These are phyloP conservation scores for Oligia strigilis DNA, from an alignment of 2,888 invertebrate species.

Conservation along the genomic window DNA sequence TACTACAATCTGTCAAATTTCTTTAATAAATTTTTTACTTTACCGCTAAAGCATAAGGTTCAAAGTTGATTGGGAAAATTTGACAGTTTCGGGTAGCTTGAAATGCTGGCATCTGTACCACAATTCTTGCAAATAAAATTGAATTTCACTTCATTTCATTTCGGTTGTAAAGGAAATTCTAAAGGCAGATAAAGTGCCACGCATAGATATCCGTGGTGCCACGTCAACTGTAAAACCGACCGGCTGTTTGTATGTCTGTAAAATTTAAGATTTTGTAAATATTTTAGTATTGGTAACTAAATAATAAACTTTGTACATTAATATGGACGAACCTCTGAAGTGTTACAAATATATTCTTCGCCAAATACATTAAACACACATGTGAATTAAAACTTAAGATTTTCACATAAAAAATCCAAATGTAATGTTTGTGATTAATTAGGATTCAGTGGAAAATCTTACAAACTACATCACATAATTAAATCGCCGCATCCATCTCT, in stretches of 20 bases:
- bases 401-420: neutral
- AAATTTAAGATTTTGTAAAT: neutral
- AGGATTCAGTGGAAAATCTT: neutral
- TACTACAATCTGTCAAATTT: too few relatives aligned
- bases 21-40: too few relatives aligned
- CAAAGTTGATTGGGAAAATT: too few relatives aligned
- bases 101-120: too few relatives aligned
- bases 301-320: neutral
- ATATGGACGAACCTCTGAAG: neutral
- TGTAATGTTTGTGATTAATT: neutral
- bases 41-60: too few relatives aligned
- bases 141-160: neutral
- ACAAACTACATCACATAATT: neutral
- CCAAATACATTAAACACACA: too few relatives aligned
- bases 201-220: too few relatives aligned
- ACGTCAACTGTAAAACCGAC: too few relatives aligned
- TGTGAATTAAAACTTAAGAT: neutral
- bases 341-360: neutral
- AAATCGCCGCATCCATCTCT: slow-evolving; percentile 47
- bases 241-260: too few relatives aligned
- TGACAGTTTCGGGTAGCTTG: too few relatives aligned
- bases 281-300: neutral
- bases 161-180: neutral
- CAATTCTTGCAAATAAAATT: too few relatives aligned
- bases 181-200: neutral